Conservation (phyloP, 2,113 vertebrate genomes). For the Gallinago media region DNA sequence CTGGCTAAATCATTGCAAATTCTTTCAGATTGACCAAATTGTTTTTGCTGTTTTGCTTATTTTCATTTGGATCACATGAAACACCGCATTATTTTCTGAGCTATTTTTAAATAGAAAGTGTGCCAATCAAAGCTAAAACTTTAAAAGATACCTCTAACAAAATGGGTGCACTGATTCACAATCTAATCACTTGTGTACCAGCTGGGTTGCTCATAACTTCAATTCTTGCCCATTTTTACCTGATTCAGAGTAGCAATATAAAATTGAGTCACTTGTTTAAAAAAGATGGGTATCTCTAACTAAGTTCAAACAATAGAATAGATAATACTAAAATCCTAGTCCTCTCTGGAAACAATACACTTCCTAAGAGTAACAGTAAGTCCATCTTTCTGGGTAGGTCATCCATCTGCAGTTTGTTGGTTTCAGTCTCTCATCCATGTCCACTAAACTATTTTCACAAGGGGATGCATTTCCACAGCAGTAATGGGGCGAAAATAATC, state of each 20-base stretch:
- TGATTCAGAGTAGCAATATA: not conserved
- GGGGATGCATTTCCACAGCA: not conserved
- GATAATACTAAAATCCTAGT: not conserved
- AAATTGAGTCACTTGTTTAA: not conserved
- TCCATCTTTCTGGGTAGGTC: not conserved
- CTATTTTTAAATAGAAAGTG: not conserved
- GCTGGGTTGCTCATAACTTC: not conserved
- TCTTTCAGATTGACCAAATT: not conserved
- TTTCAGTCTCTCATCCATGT: not conserved
- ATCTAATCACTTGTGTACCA: fast-evolving
- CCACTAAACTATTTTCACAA: not conserved
- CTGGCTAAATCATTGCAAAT: not conserved
- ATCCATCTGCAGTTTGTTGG: not conserved
- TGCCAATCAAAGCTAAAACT: not conserved
- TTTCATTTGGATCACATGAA: not conserved
- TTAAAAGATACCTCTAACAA: not conserved
- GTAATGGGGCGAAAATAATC: not conserved
- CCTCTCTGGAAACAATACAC: not conserved
- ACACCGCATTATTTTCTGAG: not conserved
- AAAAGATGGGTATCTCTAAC: not conserved
- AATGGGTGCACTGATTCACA: not conserved
- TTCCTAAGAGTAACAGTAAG: not conserved
- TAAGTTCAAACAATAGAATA: not conserved
- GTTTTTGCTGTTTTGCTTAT: not conserved
- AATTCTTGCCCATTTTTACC: not conserved